Percentiles rank a stretch among this genome's conserved stretches.
Evolutionary conservation across 2,797 vertebrate species (phyloP).

Genomic region (Scolopax bukidnonensis): DNA sequence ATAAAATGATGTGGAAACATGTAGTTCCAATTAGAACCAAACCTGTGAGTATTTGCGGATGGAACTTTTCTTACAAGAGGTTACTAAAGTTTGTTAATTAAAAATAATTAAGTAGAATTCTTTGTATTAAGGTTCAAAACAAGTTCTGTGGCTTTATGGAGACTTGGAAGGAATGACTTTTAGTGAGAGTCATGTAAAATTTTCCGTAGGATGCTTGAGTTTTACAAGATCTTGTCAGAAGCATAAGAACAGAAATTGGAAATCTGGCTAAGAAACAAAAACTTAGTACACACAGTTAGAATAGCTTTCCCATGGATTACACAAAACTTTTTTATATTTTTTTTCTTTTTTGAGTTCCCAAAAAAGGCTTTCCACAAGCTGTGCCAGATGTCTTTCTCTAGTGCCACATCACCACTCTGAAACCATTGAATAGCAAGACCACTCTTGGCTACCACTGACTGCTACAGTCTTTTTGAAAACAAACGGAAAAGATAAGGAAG

Average conservation of each 20-base stretch:
- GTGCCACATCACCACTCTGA: background rate
- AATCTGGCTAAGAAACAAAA: slow-evolving; percentile 39
- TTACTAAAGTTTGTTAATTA: background rate
- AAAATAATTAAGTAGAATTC: background rate
- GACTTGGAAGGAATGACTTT: background rate
- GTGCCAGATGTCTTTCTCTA: slow-evolving; percentile 33
- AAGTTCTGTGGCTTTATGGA: background rate
- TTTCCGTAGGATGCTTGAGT: background rate
- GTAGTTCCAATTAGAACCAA: background rate
- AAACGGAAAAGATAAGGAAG: background rate
- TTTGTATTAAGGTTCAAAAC: background rate
- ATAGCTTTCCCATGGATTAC: slow-evolving; percentile 29
- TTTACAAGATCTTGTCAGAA: slow-evolving; percentile 28
- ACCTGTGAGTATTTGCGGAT: background rate
- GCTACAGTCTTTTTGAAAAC: background rate
- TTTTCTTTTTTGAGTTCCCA: background rate
- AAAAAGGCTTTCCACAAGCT: slow-evolving; percentile 22
- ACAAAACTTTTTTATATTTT: background rate
- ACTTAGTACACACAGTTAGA: background rate
- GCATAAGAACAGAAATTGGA: slow-evolving; percentile 11
- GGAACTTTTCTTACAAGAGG: background rate
- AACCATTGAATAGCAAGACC: background rate
- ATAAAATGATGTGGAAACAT: background rate
- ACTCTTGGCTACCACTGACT: background rate
- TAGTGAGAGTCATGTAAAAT: background rate